Evolutionary conservation across 2,113 vertebrate species (phyloP).

Genomic region (Proterorhinus semilunaris): DNA sequence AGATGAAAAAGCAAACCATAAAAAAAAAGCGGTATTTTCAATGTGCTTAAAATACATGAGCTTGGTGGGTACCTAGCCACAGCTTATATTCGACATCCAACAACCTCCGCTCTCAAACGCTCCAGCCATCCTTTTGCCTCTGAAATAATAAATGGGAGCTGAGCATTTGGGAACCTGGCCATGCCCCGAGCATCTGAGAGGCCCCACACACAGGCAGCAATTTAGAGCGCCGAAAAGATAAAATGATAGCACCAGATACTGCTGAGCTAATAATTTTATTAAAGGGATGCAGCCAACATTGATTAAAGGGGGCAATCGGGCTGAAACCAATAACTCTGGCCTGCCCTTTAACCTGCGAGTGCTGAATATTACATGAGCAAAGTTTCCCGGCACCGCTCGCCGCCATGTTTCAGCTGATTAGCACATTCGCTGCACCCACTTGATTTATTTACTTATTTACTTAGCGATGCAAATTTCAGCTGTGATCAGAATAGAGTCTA

Average conservation of each 20-base stretch:
- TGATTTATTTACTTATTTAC: constrained; percentile 86
- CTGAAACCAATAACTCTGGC: constrained; percentile 82
- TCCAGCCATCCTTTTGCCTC: constrained; percentile 64
- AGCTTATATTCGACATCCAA: constrained; percentile 75
- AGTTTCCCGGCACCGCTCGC: constrained; percentile 79
- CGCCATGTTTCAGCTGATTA: constrained; percentile 75
- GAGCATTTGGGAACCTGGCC: constrained; percentile 70
- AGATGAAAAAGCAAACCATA: constrained; percentile 32
- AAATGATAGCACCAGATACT: constrained; percentile 79
- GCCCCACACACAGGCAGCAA: constrained; percentile 70
- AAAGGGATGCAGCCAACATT: constrained; percentile 84
- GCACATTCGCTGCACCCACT: constrained; percentile 75
- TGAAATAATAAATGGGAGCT: constrained; percentile 76
- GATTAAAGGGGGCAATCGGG: constrained; percentile 82
- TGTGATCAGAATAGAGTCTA: constrained; percentile 74
- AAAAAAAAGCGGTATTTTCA: constrained; percentile 51
- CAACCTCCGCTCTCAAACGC: constrained; percentile 72
- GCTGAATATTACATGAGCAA: constrained; percentile 85
- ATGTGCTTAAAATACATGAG: constrained; percentile 61
- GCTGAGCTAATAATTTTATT: constrained; percentile 85
- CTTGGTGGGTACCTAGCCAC: constrained; percentile 58
- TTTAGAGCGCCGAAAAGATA: constrained; percentile 74
- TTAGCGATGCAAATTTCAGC: constrained; percentile 81
- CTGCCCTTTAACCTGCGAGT: constrained; percentile 79
- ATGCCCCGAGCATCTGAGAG: constrained; percentile 73